Conservation (phyloP, 2,888 invertebrate species). For the Pantelozetes paolii region DNA sequence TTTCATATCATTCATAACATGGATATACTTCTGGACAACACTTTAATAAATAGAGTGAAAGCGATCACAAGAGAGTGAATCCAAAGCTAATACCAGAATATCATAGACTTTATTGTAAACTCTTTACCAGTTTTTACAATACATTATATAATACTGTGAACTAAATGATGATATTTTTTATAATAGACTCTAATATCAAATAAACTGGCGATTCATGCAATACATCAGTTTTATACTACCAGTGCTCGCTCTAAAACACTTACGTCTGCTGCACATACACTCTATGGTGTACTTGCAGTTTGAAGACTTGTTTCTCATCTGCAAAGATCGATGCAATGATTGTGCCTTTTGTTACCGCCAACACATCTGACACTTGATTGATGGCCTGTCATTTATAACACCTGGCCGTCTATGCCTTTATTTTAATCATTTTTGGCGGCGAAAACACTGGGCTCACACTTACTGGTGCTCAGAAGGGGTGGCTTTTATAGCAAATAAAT, state of each 20-base stretch:
- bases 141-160: not conserved
- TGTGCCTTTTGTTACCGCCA: slow-evolving; percentile 22
- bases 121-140: not conserved
- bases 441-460: not conserved
- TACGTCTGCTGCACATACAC: not conserved
- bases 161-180: slow-evolving; percentile 4
- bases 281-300: not conserved
- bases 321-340: slow-evolving; percentile 11
- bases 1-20: not conserved
- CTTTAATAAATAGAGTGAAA: slow-evolving; percentile 10
- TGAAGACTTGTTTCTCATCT: slow-evolving; percentile 6
- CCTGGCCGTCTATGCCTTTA: slow-evolving; percentile 10
- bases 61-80: not conserved
- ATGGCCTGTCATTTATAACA: slow-evolving; percentile 23
- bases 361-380: slow-evolving; percentile 24
- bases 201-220: slow-evolving; percentile 24
- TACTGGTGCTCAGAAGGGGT: not conserved
- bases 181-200: slow-evolving; percentile 7
- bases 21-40: not conserved
- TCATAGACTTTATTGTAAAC: not conserved
- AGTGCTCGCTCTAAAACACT: not conserved
- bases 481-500: no score
- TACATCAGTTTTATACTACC: not conserved
- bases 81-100: no score
- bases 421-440: not conserved